These are phyloP conservation scores for Cyanoderma ruficeps DNA, from an alignment of 2,113 vertebrate genomes.

Conservation along the genomic window DNA sequence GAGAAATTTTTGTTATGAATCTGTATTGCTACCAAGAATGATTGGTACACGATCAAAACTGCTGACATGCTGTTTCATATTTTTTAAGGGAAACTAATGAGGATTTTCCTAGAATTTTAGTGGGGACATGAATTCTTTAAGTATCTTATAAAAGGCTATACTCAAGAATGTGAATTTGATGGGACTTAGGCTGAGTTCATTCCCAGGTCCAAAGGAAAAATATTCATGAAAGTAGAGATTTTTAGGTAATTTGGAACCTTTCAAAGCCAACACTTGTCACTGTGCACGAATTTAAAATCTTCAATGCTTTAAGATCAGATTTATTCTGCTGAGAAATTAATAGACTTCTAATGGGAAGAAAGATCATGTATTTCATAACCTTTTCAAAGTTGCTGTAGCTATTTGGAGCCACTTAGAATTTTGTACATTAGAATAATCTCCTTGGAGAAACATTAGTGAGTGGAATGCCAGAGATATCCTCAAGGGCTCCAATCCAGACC, in stretches of 20 bases:
- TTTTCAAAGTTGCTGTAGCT: background rate
- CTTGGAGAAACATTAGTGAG: background rate
- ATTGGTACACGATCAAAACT: background rate
- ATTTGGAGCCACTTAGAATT: background rate
- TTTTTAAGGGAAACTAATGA: background rate
- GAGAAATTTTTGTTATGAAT: background rate
- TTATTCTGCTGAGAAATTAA: background rate
- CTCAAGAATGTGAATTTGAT: background rate
- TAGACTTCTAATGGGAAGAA: background rate
- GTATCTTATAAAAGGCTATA: background rate
- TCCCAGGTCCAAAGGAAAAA: background rate
- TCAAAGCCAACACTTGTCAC: background rate
- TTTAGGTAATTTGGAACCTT: background rate
- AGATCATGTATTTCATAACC: background rate
- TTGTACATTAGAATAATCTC: background rate
- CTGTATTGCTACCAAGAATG: accelerated
- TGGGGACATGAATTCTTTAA: background rate
- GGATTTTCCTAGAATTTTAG: background rate
- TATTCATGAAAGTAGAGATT: background rate
- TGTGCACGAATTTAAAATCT: background rate
- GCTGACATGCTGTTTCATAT: background rate
- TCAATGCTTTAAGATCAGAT: background rate
- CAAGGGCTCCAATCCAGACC: background rate
- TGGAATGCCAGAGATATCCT: background rate
- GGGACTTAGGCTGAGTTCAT: background rate